A percentile compares a stretch with the other conserved stretches of the same genome.
Conservation (phyloP, 2,113 vertebrate species). For the Choloepus hoffmanni region DNA sequence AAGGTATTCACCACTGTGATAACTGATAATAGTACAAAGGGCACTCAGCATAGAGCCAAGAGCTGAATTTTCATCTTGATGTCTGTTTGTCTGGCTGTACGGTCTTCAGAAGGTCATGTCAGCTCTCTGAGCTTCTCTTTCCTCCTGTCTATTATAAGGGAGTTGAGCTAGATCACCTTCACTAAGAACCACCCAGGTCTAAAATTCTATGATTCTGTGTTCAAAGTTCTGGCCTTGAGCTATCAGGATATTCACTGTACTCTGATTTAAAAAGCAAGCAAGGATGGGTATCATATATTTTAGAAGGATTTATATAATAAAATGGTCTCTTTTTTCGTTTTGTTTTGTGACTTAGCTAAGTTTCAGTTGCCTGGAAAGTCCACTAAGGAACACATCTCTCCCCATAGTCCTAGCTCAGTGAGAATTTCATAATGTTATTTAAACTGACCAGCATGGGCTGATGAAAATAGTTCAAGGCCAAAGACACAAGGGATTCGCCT, state of each 20-base stretch:
- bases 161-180: background rate
- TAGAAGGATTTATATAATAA: constrained; percentile 38
- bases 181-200: background rate
- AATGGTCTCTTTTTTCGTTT: constrained; percentile 7
- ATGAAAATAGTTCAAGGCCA: constrained; percentile 44
- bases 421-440: constrained; percentile 64
- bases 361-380: constrained; percentile 67
- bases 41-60: background rate
- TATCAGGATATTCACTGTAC: background rate
- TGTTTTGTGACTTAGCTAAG: background rate
- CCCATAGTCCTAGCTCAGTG: background rate
- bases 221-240: constrained; percentile 36
- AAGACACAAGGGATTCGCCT: background rate
- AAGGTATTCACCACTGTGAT: background rate
- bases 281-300: background rate
- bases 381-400: background rate
- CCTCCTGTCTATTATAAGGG: background rate
- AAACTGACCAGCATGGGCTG: background rate
- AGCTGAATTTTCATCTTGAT: background rate
- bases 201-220: constrained; percentile 9
- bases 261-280: constrained; percentile 35
- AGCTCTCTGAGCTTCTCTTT: background rate
- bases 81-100: background rate
- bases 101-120: background rate
- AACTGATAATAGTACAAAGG: background rate